phyloP scores from a whole-genome alignment of 2,888 invertebrate genomes.

The Lymantria monacha region DNA sequence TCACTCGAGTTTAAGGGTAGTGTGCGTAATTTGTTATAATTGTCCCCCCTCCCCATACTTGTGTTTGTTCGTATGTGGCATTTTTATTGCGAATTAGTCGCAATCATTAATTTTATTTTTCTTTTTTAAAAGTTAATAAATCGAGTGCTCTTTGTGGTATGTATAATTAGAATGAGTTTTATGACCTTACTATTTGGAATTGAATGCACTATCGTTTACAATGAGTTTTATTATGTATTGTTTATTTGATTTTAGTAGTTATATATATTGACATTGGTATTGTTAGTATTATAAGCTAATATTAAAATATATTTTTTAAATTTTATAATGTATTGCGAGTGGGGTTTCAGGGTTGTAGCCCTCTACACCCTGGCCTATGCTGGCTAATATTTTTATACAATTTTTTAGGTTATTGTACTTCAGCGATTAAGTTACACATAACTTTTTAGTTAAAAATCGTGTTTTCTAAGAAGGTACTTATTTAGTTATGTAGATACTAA shows the following conservation, averaged over 20 bases:
- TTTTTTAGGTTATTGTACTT: no score
- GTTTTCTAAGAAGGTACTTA: no score
- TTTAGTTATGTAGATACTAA: no score
- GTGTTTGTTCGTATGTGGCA: constrained; percentile 79
- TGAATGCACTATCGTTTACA: constrained; percentile 66
- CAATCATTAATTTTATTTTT: constrained; percentile 82
- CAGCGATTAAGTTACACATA: no score
- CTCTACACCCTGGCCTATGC: no score
- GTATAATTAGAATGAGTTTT: constrained; percentile 61
- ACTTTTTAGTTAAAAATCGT: no score
- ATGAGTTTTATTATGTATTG: constrained; percentile 52
- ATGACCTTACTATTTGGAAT: constrained; percentile 49
- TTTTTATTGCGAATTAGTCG: constrained; percentile 81
- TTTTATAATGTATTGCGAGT: neutral
- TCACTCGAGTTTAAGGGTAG: constrained; percentile 80
- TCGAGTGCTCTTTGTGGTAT: constrained; percentile 62
- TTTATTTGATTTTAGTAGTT: constrained; percentile 41
- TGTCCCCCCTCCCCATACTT: constrained; percentile 65
- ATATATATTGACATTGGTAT: constrained; percentile 31
- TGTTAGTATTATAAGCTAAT: constrained; percentile 12
- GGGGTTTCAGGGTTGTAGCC: no score
- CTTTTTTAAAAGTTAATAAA: constrained; percentile 72
- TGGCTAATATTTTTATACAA: no score
- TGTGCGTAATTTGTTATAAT: constrained; percentile 81
- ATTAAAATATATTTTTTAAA: constrained; percentile 9